Conservation (phyloP, 2,888 invertebrate species). For the Siphlonurus alternatus region DNA sequence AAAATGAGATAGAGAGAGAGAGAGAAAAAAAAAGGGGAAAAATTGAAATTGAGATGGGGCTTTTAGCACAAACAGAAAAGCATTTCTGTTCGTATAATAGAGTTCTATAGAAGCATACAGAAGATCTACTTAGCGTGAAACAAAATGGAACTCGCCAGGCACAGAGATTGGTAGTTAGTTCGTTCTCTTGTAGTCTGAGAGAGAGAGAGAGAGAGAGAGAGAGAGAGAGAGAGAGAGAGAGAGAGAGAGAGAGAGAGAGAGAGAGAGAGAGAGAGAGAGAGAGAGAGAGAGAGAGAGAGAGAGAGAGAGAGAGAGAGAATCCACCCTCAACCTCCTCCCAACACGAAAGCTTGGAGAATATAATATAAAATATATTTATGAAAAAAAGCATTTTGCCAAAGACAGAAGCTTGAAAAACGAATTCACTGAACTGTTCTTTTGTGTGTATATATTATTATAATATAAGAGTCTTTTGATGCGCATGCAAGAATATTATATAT, state of each 20-base stretch:
- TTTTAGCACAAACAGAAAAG: background rate
- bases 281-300: too few relatives aligned
- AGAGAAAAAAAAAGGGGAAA: background rate
- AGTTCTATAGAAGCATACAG: background rate
- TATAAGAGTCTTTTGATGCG: background rate
- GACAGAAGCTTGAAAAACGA: background rate
- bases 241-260: too few relatives aligned
- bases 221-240: too few relatives aligned
- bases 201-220: too few relatives aligned
- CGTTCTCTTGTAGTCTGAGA: too few relatives aligned
- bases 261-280: too few relatives aligned
- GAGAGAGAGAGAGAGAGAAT: too few relatives aligned
- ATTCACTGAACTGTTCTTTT: background rate
- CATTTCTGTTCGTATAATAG: background rate
- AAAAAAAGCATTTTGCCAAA: background rate
- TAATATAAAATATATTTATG: too few relatives aligned
- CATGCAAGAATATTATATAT: background rate
- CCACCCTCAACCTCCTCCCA: too few relatives aligned
- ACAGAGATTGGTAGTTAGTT: background rate
- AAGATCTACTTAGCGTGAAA: conserved; percentile 1
- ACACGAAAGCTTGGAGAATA: too few relatives aligned
- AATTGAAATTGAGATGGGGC: background rate
- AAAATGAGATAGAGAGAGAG: background rate
- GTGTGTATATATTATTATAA: background rate
- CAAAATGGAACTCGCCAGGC: conserved; percentile 2